Evolutionary conservation across 2,113 vertebrate genomes (phyloP), one percentile per base, ranked within the genome.

Genomic region (Mobula hypostoma): DNA sequence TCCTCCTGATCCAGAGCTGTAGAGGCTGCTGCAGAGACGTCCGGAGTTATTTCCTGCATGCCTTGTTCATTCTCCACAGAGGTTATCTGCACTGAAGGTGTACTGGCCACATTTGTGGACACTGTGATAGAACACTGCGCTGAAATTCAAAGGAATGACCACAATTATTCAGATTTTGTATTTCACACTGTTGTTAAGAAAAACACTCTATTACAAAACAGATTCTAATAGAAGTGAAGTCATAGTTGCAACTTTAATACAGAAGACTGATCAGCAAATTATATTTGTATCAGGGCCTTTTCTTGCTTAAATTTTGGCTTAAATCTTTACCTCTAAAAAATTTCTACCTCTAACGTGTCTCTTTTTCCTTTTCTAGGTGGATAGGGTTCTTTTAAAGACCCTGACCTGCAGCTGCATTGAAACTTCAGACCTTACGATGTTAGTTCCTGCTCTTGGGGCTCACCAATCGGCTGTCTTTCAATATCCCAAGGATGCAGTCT

Each of bases 1-100:
- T 98, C 96, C 93, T 95, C 97, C 74, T 97, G 95, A 94, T 97
- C 96, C 19, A 96, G 63, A 63, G 63, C 74, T 63, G 58, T 68
- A 21, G 61, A 80, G 77, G 77, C 56, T 74, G 32, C 40, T 8
- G 94, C 95, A 15, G 95, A 68, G 36, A 61, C 82, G 40, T 95
- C 94, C 94, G 94, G 91, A 94, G 94, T 94, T 61, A 11, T 93
- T 94, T 94, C 95, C 94, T 94, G 94, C 78, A 48, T 74, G 91
- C 32, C 40, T 2, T 88, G 36, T 5, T 63, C 58, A 94, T 7
- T 76, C 56, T 78, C 76, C 24, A 32, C 76, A 61, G 17, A 63
- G 5, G 72, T 76, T 5, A 6, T 80, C 29, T 19, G 76, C 74
- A 66, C 94, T 94, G 77, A 27, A 78, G 72, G 76, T 68, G 48